These are phyloP conservation scores for Bagarius yarrelli DNA, from an alignment of 2,113 vertebrate species.

Conservation along the genomic window DNA sequence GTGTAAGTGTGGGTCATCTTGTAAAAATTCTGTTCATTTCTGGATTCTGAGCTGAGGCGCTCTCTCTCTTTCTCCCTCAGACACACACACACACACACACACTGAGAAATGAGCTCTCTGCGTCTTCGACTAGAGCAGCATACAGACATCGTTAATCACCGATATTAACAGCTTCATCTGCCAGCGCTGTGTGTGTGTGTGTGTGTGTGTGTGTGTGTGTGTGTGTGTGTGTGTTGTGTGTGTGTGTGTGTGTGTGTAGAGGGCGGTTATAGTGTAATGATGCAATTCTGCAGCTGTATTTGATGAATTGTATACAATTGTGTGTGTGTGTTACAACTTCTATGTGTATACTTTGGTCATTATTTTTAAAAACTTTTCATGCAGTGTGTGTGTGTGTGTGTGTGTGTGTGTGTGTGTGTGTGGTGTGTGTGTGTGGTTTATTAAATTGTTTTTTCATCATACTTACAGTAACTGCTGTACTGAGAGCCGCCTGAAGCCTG, in stretches of 20 bases:
- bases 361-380: background rate
- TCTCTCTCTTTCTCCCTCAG: too few relatives aligned
- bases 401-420: too few relatives aligned
- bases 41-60: background rate
- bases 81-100: slow-evolving; percentile 11
- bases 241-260: slow-evolving; percentile 73
- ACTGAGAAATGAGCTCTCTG: background rate
- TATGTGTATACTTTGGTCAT: background rate
- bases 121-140: slow-evolving; percentile 44
- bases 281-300: background rate
- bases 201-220: slow-evolving; percentile 70
- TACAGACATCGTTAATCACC: slow-evolving; percentile 44
- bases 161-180: slow-evolving; percentile 48
- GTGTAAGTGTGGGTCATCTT: too few relatives aligned
- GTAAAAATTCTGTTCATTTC: background rate
- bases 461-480: background rate
- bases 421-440: too few relatives aligned
- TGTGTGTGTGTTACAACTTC: background rate
- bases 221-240: slow-evolving; percentile 31
- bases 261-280: slow-evolving; percentile 5
- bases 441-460: background rate
- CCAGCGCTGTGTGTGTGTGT: slow-evolving; percentile 40
- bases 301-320: background rate
- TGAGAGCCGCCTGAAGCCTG: background rate
- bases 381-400: background rate